Base-by-base conservation (phyloP, 2,888 invertebrate genomes). In the Macrophya annulata region DNA sequence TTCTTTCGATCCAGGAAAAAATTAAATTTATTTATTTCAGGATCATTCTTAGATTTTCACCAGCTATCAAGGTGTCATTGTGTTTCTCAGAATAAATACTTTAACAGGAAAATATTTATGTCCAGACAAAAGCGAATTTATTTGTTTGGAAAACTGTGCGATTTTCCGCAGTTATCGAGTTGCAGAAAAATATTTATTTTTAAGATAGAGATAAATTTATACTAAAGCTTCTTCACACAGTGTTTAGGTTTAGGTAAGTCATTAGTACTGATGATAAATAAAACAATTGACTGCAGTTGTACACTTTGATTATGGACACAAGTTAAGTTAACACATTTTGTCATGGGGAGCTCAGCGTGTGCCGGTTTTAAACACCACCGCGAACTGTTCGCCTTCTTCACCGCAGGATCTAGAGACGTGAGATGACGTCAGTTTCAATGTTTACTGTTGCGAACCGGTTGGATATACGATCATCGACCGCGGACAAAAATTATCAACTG, bases 381-480 rank as follows among this genome's bases (percentile, higher is more conserved):
- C n/a, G n/a, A n/a, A 59, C 31, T 51, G 55, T 51, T 37, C 37
- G 77, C 31, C 31, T 45, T 74, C 45, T 31, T 77, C 51, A 77
- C 77, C 81, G 62, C 81, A 81, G 62, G 62, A 62, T 51, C 40
- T 31, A 9, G 12, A 31, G 48, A 68, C 37, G 48, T 12, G 12
- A 25, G 48, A 71, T 83, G 83, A 83, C 83, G 83, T 83, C 83
- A 83, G 48, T 65, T 71, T 71, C 68, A 25, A 65, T 71, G 83
- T 83, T 83, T 83, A 83, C 83, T 83, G 68, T 83, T 83, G 83
- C 51, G 65, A 83, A 83, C 83, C 83, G 83, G 83, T 83, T 83
- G 37, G 83, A 83, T 37, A 65, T 43, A 68, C 68, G 83, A 83
- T 83, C 83, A 48, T 71, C 62, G 81, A 81, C 81, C 81, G 81